Evolutionary conservation across 2,888 invertebrate genomes (phyloP).

Genomic region (Xylophagus ater): DNA sequence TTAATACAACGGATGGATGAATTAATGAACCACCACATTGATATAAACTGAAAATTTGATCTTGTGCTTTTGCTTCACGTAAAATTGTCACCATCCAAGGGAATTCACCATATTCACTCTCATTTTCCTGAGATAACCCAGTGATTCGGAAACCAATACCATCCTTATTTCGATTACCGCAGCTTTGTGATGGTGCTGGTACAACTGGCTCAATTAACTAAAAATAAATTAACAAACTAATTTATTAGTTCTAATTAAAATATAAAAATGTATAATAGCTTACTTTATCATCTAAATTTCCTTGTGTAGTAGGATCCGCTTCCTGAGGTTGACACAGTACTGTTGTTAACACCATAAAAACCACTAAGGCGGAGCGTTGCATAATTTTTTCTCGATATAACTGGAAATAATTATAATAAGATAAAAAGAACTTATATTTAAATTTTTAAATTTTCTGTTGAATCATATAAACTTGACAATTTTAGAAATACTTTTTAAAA

Average conservation of each 20-base stretch:
- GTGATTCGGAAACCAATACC: constrained; percentile 64
- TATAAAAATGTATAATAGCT: constrained; percentile 2
- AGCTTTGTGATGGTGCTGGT: constrained; percentile 39
- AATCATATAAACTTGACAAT: too few relatives aligned
- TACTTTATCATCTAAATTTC: too few relatives aligned
- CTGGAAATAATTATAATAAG: too few relatives aligned
- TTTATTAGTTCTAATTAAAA: background rate
- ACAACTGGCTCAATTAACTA: constrained; percentile 25
- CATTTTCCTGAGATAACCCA: constrained; percentile 48
- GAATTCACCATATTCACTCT: constrained; percentile 46
- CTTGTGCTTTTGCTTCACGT: constrained; percentile 23
- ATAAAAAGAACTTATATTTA: too few relatives aligned
- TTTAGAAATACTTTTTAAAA: too few relatives aligned
- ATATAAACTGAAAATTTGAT: constrained; percentile 38
- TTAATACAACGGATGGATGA: constrained; percentile 51
- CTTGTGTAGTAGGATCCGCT: too few relatives aligned
- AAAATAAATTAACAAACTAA: constrained; percentile 16
- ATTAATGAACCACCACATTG: constrained; percentile 36
- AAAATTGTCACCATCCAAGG: constrained; percentile 46
- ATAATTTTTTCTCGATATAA: too few relatives aligned
- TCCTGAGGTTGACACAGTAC: too few relatives aligned
- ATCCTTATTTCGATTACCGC: constrained; percentile 60
- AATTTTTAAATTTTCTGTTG: too few relatives aligned
- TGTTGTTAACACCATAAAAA: too few relatives aligned
- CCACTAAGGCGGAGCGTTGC: too few relatives aligned